Percentiles rank a stretch among this genome's conserved stretches.
Evolutionary conservation across 2,888 invertebrate species (phyloP).

Genomic region (Syrphus vitripennis): DNA sequence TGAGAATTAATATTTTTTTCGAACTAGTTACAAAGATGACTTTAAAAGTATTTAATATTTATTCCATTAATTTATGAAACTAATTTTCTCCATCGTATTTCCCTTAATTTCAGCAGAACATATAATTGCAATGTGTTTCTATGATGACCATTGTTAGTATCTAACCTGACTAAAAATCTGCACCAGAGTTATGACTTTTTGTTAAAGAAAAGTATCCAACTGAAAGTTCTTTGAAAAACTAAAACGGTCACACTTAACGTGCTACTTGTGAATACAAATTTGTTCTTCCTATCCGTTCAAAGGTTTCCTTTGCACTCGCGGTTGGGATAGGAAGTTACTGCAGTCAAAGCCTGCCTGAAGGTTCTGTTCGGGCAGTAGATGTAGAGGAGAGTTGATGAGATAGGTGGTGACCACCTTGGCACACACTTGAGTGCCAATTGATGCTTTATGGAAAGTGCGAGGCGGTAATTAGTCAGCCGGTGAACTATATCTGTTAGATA

Average conservation of each 20-base stretch:
- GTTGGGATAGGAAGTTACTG: conserved; percentile 20
- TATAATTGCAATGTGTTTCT: too few species aligned
- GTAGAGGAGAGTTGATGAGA: conserved; percentile 49
- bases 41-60: too few species aligned
- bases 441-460: conserved; percentile 72
- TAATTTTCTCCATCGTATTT: too few species aligned
- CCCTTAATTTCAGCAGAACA: too few species aligned
- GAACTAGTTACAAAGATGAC: too few species aligned
- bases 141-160: too few species aligned
- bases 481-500: conserved; percentile 71
- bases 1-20: too few species aligned
- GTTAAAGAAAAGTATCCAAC: too few species aligned
- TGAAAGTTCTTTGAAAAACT: background rate
- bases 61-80: too few species aligned
- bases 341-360: background rate
- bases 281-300: conserved; percentile 50
- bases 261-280: conserved; percentile 59
- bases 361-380: background rate
- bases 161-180: too few species aligned
- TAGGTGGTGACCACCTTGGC: conserved; percentile 69
- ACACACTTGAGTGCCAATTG: conserved; percentile 72
- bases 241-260: background rate
- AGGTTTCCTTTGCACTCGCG: conserved; percentile 50
- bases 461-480: conserved; percentile 71
- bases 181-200: too few species aligned